Base-by-base conservation (phyloP, 1,140 invertebrate genomes). In the Drosophila dunni region DNA sequence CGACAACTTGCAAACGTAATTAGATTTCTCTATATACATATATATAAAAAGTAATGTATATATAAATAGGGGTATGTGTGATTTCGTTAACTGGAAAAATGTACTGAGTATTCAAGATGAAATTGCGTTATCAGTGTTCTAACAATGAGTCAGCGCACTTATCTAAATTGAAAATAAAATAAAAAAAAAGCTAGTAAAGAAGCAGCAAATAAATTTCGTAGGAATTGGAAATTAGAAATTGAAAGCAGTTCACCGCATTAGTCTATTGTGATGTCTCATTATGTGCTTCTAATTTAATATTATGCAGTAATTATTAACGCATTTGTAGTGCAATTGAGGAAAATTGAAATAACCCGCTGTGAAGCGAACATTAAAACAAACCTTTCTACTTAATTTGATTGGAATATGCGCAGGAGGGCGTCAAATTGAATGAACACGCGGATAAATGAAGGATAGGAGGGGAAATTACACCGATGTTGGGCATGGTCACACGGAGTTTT, bases 381-480 rank as follows among this genome's bases (percentile, higher is more conserved):
- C 73, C 83, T 89, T 83, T 86, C 51, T 88, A 83, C 73, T 88
- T 86, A 86, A 86, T 86, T 86, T 86, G 84, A 86, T 86, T 86
- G 84, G 83, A 83, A 86, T 86, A 88, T 88, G 84, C 84, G 58
- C 67, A 81, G 75, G 72, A 63, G 65, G 33, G n/a, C 29, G 75
- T 29, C 24, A 29, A 29, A 29, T 29, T 29, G 24, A 29, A 29
- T 29, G 24, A 29, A 29, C 24, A 29, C 6, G 75, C 61, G 54
- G 34, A 45, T 57, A 24, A 38, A 48, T 60, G 61, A 63, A 11
- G 15, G 29, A 24, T 11, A 9, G 66, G 46, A 4, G 15, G 11
- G 40, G 13, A 29, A 29, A 29, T 29, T 13, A 13, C 2, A 51
- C 45, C 44, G 38, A 20, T 64, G 36, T 63, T 24, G 77, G 53